phyloP scores from a whole-genome alignment of 2,797 vertebrate genomes.

The Pipistrellus pygmaeus region DNA sequence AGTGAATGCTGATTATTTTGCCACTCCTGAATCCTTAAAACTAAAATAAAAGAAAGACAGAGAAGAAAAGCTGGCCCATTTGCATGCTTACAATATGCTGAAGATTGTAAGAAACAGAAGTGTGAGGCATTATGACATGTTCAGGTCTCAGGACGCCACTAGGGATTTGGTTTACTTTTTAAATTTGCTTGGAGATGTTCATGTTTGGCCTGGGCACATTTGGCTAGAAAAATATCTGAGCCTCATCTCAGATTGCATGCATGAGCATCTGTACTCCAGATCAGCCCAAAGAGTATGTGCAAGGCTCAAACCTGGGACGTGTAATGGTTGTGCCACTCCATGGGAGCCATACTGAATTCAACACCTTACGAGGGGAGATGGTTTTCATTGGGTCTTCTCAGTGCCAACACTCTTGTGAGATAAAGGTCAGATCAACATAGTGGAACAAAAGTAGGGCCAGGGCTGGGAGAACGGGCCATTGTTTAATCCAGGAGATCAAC shows the following conservation, averaged over 20 bases:
- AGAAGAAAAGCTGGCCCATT: slow-evolving; percentile 81
- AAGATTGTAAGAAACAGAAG: slow-evolving; percentile 23
- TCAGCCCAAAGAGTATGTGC: not conserved
- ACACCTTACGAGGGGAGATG: not conserved
- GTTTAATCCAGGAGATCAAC: slow-evolving; percentile 61
- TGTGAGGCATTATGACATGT: not conserved
- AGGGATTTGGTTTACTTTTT: slow-evolving; percentile 62
- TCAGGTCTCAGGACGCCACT: not conserved
- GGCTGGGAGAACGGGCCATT: not conserved
- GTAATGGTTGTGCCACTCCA: too few relatives aligned
- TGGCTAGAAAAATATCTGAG: not conserved
- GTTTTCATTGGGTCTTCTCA: not conserved
- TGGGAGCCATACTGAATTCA: slow-evolving; percentile 5
- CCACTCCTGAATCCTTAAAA: slow-evolving; percentile 82
- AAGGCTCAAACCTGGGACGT: not conserved
- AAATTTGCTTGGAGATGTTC: slow-evolving; percentile 21
- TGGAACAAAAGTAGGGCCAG: not conserved
- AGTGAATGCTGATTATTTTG: slow-evolving; percentile 86
- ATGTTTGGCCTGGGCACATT: not conserved
- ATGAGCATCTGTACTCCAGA: not conserved
- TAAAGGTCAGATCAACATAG: slow-evolving; percentile 70
- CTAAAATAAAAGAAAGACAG: slow-evolving; percentile 66
- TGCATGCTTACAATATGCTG: slow-evolving; percentile 79
- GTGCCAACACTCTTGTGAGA: slow-evolving; percentile 55
- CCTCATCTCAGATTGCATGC: not conserved